These are phyloP conservation scores for Clusia tigrina DNA, from an alignment of 2,888 invertebrate species.

Conservation along the genomic window DNA sequence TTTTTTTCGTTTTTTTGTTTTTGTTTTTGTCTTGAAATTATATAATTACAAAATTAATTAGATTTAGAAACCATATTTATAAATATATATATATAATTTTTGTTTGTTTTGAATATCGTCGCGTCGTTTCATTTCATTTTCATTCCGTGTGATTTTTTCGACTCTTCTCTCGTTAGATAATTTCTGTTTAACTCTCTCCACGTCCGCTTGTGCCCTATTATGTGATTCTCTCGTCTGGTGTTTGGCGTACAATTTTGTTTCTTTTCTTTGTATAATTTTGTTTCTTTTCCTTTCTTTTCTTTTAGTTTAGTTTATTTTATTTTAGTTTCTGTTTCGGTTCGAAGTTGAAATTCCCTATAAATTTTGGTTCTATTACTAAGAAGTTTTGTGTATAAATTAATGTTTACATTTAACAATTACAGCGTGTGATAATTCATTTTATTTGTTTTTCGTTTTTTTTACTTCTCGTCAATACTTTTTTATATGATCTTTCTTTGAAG, in stretches of 20 bases:
- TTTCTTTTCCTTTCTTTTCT: background rate
- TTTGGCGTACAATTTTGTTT: no score
- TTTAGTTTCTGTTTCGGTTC: background rate
- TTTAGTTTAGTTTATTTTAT: background rate
- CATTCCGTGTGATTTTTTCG: no score
- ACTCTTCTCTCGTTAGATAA: no score
- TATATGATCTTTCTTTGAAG: constrained; percentile 24
- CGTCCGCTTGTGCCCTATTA: background rate
- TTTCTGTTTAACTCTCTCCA: background rate
- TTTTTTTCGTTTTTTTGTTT: background rate
- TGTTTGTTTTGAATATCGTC: background rate
- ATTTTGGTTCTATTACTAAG: background rate
- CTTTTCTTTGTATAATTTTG: background rate
- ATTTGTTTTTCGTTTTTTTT: constrained; percentile 24
- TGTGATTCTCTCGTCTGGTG: no score
- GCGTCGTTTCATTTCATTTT: background rate
- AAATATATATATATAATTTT: background rate
- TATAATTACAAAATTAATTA: background rate
- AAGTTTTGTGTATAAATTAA: background rate
- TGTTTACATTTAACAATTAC: constrained; percentile 15
- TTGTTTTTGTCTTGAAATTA: background rate
- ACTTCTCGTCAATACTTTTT: constrained; percentile 17
- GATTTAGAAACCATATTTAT: background rate
- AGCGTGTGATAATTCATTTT: constrained; percentile 8
- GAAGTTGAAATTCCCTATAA: constrained; percentile 19